phyloP scores from a whole-genome alignment of 2,888 invertebrate genomes.

The Onthophagus sagittarius region DNA sequence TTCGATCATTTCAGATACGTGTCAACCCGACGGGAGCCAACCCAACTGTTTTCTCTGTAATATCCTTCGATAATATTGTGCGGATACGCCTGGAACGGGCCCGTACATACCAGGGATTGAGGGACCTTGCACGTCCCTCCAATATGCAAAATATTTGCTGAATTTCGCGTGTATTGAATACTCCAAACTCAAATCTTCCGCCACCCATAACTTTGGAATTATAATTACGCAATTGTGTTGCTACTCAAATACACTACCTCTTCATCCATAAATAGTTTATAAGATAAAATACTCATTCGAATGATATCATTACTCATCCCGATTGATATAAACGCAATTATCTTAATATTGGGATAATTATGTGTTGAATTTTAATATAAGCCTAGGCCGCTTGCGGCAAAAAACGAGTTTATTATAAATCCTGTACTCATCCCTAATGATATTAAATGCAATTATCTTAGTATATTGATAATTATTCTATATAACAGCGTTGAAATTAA shows the following conservation, averaged over 20 bases:
- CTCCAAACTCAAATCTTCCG: not conserved
- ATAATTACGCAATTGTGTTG: not conserved
- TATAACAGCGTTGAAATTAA: too few relatives aligned
- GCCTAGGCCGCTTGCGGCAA: too few relatives aligned
- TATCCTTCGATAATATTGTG: not conserved
- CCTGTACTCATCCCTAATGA: too few relatives aligned
- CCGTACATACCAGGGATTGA: not conserved
- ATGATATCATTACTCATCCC: too few relatives aligned
- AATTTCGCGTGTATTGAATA: not conserved
- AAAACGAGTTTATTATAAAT: too few relatives aligned
- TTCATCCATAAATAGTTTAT: not conserved
- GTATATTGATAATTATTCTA: too few relatives aligned
- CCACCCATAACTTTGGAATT: not conserved
- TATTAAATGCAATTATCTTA: too few relatives aligned
- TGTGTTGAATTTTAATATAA: too few relatives aligned
- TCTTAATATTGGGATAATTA: too few relatives aligned
- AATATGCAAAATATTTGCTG: not conserved
- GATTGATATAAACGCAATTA: too few relatives aligned
- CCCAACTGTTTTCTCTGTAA: not conserved
- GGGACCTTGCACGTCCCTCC: not conserved
- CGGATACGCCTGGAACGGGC: not conserved
- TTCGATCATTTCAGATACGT: not conserved
- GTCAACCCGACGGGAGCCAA: not conserved
- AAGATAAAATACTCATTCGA: too few relatives aligned
- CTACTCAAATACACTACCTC: not conserved